phyloP scores from a whole-genome alignment of 2,888 invertebrate species.

The Dryobota labecula region DNA sequence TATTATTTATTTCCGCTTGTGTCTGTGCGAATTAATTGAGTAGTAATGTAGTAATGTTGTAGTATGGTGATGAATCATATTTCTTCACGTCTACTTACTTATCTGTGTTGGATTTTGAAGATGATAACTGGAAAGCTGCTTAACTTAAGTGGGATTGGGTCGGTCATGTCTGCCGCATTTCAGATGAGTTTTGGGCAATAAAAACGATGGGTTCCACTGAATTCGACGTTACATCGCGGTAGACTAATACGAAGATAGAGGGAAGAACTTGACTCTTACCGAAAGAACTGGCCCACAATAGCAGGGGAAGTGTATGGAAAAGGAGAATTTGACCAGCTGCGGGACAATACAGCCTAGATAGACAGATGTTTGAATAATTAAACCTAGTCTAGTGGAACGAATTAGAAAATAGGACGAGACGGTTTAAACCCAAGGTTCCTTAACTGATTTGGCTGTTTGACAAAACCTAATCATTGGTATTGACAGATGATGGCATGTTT shows the following conservation, averaged over 20 bases:
- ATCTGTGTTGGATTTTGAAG: background rate
- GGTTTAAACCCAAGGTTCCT: constrained; percentile 24
- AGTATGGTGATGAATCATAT: background rate
- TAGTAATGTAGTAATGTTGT: too few species aligned
- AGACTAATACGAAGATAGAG: background rate
- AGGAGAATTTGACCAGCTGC: background rate
- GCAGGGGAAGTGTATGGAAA: background rate
- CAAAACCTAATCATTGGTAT: constrained; percentile 31
- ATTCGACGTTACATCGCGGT: background rate
- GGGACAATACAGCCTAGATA: too few species aligned
- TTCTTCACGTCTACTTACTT: background rate
- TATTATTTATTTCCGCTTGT: background rate
- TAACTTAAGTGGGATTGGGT: background rate
- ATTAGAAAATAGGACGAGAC: constrained; percentile 19
- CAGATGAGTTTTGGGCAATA: background rate
- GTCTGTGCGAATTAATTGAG: background rate
- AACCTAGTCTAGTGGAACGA: background rate
- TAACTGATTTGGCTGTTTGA: constrained; percentile 36
- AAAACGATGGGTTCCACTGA: background rate
- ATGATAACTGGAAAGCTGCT: background rate
- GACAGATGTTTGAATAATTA: background rate
- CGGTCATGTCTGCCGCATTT: background rate
- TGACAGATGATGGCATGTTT: constrained; percentile 40
- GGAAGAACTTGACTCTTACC: background rate
- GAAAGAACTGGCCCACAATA: too few species aligned